Evolutionary conservation across 92 coral and sea anemone species (phyloP), one percentile per base, ranked within the genome.

Genomic region (Montipora capitata): DNA sequence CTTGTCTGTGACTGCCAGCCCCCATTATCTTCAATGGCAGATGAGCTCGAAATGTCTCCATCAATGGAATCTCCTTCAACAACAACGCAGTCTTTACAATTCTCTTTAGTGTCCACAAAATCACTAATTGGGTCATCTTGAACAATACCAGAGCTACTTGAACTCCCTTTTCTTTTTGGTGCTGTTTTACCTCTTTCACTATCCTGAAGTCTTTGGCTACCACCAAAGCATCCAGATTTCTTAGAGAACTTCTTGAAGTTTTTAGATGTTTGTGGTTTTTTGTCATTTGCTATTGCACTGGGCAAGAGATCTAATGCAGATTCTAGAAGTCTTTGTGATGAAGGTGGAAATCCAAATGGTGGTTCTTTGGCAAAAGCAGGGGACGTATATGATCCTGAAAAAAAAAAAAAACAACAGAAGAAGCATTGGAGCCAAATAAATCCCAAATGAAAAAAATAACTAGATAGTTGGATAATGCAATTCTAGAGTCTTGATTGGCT

Each of bases 321-420:
- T 68, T 90, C 93, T 61, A 98, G 90, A 6, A 98, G 95, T 76
- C 93, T 90, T 74, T 94, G 95, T n/a, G 98, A 76, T 42, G 97
- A 88, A 10, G 91, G 93, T 8, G 98, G 99, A 45, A 86, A 92
- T 10, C 99, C 99, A 94, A 97, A 95, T 10, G 99, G 99, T 20
- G 99, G 99, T 6, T 64, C 84, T 18, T 73, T 78, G 38, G 66
- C 6, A 70, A 81, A 72, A 42, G 72, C 78, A 72, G 94, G 94
- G n/a, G 94, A 90, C 5, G 87, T 48, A n/a, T 85, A 74, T 62
- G 87, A 88, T 17, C 92, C 98, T 95, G 90, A 6, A 6, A 40
- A 42, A 54, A 48, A 48, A 10, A 3, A 45, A 45, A 45, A 45
- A 45, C 51, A 45, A 10, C 10, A 5, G 10, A 10, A 3, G 10